These are phyloP conservation scores for Masticophis lateralis DNA, from an alignment of 2,797 vertebrate genomes.

Conservation along the genomic window DNA sequence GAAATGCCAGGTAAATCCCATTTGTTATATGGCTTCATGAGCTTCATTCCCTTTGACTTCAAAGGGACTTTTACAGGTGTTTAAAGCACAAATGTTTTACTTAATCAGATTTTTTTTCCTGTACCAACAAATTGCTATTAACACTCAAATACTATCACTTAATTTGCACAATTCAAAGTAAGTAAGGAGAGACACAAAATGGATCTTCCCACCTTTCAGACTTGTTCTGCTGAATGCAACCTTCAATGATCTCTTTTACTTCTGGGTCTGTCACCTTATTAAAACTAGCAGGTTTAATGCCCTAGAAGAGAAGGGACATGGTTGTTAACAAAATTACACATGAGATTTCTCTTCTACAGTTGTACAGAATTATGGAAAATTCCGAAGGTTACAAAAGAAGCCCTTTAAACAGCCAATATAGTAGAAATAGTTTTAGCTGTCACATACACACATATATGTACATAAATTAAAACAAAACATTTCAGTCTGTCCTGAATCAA, in stretches of 20 bases:
- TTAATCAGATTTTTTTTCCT: neutral
- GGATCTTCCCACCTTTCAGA: constrained; percentile 80
- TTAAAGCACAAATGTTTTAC: constrained; percentile 1
- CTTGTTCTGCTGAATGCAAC: constrained; percentile 92
- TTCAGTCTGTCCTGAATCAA: neutral
- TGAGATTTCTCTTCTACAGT: neutral
- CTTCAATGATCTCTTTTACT: constrained; percentile 95
- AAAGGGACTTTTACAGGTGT: neutral
- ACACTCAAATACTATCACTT: neutral
- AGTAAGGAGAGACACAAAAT: neutral
- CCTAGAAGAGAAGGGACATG: constrained; percentile 68
- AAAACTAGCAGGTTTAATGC: constrained; percentile 95
- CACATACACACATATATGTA: neutral
- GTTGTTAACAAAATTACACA: neutral
- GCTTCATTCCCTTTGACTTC: neutral
- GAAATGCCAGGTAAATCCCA: neutral
- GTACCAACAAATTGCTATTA: neutral
- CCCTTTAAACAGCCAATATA: neutral
- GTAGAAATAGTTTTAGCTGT: neutral
- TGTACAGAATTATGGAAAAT: constrained; percentile 5
- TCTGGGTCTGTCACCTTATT: constrained; percentile 93
- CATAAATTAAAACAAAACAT: neutral
- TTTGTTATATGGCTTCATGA: neutral
- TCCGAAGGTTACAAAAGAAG: neutral
- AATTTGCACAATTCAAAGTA: neutral